Base-by-base conservation (phyloP, 2,888 invertebrate genomes). In the Choreutis nemorana region DNA sequence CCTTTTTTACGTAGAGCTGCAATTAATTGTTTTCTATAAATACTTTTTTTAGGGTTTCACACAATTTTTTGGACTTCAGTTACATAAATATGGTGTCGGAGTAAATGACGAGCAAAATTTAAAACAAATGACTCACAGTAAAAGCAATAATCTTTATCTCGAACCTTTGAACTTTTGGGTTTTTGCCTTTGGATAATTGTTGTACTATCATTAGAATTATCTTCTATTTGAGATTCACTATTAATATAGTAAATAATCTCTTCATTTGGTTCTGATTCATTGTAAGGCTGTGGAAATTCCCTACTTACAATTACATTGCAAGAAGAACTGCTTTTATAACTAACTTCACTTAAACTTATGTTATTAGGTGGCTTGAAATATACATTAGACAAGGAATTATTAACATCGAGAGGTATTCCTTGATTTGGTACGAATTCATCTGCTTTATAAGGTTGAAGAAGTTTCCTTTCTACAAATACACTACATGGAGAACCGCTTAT, bases 61-160 rank as follows among this genome's bases (percentile, higher is more conserved):
- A 39, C 4, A 26, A 38, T 38, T 37, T 35, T 38, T 40, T 40
- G 34, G 29, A 34, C 39, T 18, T 45, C 39, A 28, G 32, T 24
- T 40, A 43, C 42, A 30, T 29, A 29, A 27, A 30, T 24, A 31
- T 42, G 42, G n/a, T 40, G 26, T 36, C 43, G 29, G 14, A 33
- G n/a, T 28, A 42, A 33, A 42, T 45, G 45, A 26, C 45, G 22
- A 14, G 41, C 39, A 42, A 41, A 44, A 36, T 44, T 42, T 35
- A 42, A 35, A 26, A 43, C 41, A 15, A 30, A 29, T 6, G 8
- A 14, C 26, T 42, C 39, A 29, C 40, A 42, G 27, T 36, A 43
- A 32, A 40, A 36, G 27, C 41, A 42, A 29, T 26, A 37, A 27
- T 42, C 35, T 30, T 34, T 40, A 24, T 23, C 31, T 29, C 39